phyloP scores from a whole-genome alignment of 2,113 vertebrate genomes.

The Aphelocoma coerulescens region DNA sequence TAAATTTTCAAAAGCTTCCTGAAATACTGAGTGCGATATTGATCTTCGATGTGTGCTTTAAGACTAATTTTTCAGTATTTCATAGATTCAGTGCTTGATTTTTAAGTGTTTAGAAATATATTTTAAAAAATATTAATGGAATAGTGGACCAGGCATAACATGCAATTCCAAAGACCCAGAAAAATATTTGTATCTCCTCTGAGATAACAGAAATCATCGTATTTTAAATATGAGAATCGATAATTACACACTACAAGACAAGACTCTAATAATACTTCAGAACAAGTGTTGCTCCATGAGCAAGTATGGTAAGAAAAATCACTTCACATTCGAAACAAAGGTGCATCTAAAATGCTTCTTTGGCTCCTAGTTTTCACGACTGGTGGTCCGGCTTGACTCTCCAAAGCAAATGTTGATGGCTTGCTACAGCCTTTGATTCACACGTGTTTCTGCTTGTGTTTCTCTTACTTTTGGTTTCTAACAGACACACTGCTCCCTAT shows the following conservation, averaged over 20 bases:
- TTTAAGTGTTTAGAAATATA: not conserved
- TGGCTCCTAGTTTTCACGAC: not conserved
- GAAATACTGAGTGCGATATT: not conserved
- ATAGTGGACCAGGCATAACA: not conserved
- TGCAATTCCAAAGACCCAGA: not conserved
- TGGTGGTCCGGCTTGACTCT: not conserved
- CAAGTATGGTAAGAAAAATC: not conserved
- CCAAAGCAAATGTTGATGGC: not conserved
- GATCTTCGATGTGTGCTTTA: not conserved
- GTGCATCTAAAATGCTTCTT: not conserved
- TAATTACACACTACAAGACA: not conserved
- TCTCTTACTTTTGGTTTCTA: not conserved
- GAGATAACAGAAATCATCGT: not conserved
- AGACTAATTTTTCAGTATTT: not conserved
- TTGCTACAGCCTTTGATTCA: not conserved
- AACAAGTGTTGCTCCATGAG: not conserved
- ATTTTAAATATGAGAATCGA: not conserved
- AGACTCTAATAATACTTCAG: not conserved
- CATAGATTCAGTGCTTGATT: not conserved
- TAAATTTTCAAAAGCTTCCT: not conserved
- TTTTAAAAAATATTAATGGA: not conserved
- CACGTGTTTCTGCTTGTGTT: not conserved
- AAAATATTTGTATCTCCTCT: not conserved
- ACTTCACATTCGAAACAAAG: not conserved
- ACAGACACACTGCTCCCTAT: fast-evolving